Evolutionary conservation across 2,113 vertebrate genomes (phyloP), one percentile per base, ranked within the genome.

Genomic region (Cephalopterus ornatus): DNA sequence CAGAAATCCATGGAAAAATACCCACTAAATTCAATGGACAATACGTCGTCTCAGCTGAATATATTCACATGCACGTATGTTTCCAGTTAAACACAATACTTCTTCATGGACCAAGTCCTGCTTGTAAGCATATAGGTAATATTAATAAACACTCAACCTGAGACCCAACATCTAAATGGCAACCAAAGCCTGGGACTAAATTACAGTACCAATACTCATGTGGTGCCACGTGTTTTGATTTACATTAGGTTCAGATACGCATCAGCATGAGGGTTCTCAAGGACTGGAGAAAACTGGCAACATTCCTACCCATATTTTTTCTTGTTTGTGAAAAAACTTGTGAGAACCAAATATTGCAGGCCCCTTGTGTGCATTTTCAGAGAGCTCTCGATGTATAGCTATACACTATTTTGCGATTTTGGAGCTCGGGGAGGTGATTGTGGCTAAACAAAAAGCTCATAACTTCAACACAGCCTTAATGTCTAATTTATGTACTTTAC

Each of bases 301-400:
- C 17, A n/a, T 88, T 95, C 90, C 80, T 88, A 37, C 20, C 30
- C 63, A 41, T 85, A 55, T 47, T 85, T 88, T 67, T 71, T 58
- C 73, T 67, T 78, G 19, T 77, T 78, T 83, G 22, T 24, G 15
- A 91, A 95, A 82, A 89, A 95, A 76, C 24, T 58, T 84, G 55
- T 82, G 87, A 66, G 88, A 92, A 95, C 6, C 23, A 93, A 89
- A 72, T 78, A 92, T 73, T 92, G 83, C n/a, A 87, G 44, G 41
- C 5, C 42, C 59, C 80, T 92, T 89, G 35, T 78, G 76, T 76
- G 65, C n/a, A 52, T 76, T 72, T 93, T 37, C 76, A 76, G 65
- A 80, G 35, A 58, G 27, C 8, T 79, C 35, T 67, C 71, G 35
- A 22, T 32, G 27, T 77, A 83, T 20, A 93, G 62, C 24, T 89